Percentiles rank a stretch among this genome's conserved stretches.
Conservation (phyloP, 2,113 vertebrate species). For the Antechinus flavipes region DNA sequence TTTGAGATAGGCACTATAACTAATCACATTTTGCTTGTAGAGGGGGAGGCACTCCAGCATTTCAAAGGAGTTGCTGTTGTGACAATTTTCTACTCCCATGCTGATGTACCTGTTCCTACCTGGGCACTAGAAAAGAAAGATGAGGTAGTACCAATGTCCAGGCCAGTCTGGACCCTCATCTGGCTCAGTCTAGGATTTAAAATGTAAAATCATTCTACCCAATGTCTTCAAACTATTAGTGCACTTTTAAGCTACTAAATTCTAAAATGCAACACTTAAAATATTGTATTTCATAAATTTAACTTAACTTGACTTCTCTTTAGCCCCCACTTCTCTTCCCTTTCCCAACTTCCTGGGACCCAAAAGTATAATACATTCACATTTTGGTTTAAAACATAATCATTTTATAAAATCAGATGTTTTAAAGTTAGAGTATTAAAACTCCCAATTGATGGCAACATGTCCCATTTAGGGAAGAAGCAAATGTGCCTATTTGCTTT, state of each 20-base stretch:
- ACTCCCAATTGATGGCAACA: not conserved
- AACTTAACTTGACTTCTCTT: not conserved
- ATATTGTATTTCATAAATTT: not conserved
- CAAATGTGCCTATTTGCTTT: not conserved
- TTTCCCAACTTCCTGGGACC: not conserved
- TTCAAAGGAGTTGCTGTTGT: not conserved
- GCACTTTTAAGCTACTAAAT: not conserved
- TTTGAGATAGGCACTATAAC: not conserved
- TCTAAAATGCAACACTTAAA: not conserved
- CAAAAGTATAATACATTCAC: not conserved
- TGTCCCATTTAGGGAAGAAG: not conserved
- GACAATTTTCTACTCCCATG: not conserved
- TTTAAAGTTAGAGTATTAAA: not conserved
- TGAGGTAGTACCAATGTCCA: not conserved
- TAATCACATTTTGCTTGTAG: not conserved
- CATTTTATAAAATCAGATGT: not conserved
- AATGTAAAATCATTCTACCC: not conserved
- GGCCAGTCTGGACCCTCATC: not conserved
- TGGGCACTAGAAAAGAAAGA: not conserved
- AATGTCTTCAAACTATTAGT: not conserved
- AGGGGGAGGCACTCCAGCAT: not conserved
- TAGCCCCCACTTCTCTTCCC: not conserved
- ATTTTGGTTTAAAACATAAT: not conserved
- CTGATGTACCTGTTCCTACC: not conserved
- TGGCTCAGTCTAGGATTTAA: not conserved